These are phyloP conservation scores for Microtus californicus DNA, from an alignment of 2,797 vertebrate species.

Conservation along the genomic window DNA sequence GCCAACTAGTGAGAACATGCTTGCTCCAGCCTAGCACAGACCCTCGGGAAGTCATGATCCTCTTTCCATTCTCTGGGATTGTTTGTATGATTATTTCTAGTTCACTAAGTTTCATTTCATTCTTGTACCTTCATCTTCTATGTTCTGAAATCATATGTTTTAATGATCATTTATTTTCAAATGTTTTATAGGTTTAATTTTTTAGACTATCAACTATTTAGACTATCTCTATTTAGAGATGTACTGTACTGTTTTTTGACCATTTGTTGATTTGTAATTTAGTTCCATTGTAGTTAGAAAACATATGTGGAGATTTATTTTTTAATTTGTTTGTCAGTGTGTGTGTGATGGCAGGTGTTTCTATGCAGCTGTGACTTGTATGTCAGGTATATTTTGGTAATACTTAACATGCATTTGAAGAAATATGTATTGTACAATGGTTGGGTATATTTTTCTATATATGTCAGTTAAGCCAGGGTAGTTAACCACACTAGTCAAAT, in stretches of 20 bases:
- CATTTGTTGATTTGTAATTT: conserved; percentile 35
- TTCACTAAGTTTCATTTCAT: neutral
- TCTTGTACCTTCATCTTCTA: neutral
- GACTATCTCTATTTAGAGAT: too few relatives aligned
- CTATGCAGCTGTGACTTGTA: neutral
- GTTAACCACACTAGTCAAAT: neutral
- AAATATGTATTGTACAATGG: neutral
- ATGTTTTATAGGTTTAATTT: conserved; percentile 1
- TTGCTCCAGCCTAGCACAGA: too few relatives aligned
- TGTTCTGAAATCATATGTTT: neutral
- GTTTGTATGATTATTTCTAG: neutral
- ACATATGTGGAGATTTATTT: neutral
- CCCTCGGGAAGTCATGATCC: too few relatives aligned
- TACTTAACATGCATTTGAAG: neutral
- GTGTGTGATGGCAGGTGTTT: neutral
- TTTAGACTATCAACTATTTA: neutral
- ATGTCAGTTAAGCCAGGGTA: neutral
- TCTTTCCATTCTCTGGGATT: neutral
- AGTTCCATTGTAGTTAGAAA: neutral
- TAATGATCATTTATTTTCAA: conserved; percentile 8
- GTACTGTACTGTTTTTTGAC: neutral
- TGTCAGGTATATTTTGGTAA: conserved; percentile 2
- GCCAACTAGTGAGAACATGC: too few relatives aligned
- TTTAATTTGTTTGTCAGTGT: neutral
- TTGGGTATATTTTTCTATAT: neutral